A percentile compares a stretch with the other conserved stretches of the same genome.
These are phyloP conservation scores for Panopea generosa DNA, from an alignment of 2,888 invertebrate species.

Conservation along the genomic window DNA sequence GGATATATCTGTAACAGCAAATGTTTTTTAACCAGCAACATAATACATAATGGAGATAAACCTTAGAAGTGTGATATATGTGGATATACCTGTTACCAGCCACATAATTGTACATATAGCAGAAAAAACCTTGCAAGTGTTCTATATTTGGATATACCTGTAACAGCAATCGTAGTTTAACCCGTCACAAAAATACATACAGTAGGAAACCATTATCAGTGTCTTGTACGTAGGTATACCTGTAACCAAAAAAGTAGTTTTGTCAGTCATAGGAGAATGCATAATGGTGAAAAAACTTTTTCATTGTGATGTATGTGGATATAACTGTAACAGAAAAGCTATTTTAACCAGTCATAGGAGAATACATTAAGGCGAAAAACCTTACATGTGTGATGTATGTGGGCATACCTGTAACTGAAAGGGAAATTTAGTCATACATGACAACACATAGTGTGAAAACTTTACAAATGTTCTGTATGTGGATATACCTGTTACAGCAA, in stretches of 20 bases:
- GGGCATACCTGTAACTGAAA: neutral
- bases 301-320: neutral
- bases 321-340: neutral
- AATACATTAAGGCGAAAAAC: neutral
- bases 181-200: too few species aligned
- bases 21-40: too few species aligned
- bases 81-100: too few species aligned
- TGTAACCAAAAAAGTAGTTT: neutral
- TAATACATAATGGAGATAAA: too few species aligned
- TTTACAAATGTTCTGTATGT: neutral
- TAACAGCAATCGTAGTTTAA: too few species aligned
- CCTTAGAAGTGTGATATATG: too few species aligned
- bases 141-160: too few species aligned
- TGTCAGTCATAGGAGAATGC: neutral
- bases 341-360: neutral
- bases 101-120: too few species aligned
- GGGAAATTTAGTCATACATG: constrained; percentile 4
- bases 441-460: neutral
- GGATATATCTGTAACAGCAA: too few species aligned
- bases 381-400: too few species aligned
- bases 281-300: constrained; percentile 1
- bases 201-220: too few species aligned
- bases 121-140: neutral
- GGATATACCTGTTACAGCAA: neutral
- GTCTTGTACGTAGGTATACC: neutral